phyloP scores from a whole-genome alignment of 2,888 invertebrate genomes.

The Yponomeuta cagnagella region DNA sequence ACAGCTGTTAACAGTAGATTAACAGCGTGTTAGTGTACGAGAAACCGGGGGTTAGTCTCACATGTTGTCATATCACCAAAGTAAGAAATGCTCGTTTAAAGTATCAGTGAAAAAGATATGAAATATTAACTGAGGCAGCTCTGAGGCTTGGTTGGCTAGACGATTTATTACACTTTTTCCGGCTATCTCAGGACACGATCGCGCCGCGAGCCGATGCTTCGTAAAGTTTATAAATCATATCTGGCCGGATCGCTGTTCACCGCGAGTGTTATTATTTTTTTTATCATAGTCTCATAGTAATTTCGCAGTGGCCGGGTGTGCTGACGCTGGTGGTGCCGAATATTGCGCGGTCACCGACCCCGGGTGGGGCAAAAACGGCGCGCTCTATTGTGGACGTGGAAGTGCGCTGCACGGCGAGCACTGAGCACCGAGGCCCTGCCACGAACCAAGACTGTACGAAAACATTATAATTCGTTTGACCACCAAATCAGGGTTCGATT shows the following conservation, averaged over 20 bases:
- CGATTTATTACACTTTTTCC: not conserved
- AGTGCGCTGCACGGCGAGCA: constrained; percentile 37
- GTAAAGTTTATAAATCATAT: not conserved
- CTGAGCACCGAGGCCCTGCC: not conserved
- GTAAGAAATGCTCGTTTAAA: no score
- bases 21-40: no score
- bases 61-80: not conserved
- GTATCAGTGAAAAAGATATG: no score
- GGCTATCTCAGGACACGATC: no score
- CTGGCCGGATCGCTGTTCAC: not conserved
- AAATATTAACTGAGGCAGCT: no score
- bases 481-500: no score
- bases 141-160: not conserved
- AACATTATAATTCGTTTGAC: no score
- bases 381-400: constrained; percentile 46
- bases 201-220: not conserved
- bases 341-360: constrained; percentile 53
- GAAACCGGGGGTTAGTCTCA: not conserved
- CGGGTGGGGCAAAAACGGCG: constrained; percentile 44
- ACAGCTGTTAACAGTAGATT: no score
- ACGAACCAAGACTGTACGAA: no score
- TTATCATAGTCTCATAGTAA: constrained; percentile 13
- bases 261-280: not conserved
- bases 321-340: constrained; percentile 29
- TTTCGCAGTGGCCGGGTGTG: constrained; percentile 35